phyloP scores from a whole-genome alignment of 2,888 invertebrate genomes.

The Ischnura elegans region DNA sequence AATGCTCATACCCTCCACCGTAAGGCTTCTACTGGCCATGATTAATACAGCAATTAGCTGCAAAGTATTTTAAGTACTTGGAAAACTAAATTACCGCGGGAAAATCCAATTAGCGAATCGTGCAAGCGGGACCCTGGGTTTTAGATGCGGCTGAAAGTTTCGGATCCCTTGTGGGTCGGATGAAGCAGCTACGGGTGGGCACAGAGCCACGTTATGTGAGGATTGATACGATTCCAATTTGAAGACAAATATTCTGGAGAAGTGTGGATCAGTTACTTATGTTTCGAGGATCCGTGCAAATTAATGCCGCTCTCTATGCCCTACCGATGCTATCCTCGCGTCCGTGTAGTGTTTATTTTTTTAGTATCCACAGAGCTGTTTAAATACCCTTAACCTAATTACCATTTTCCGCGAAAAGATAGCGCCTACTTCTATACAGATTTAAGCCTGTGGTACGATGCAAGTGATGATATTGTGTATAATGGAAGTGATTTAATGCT shows the following conservation, averaged over 20 bases:
- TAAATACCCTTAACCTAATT: background rate
- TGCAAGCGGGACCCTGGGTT: slow-evolving; percentile 35
- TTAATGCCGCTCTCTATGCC: background rate
- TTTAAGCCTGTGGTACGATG: too few relatives aligned
- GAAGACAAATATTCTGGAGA: background rate
- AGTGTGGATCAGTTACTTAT: background rate
- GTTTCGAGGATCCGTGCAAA: background rate
- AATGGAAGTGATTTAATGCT: too few relatives aligned
- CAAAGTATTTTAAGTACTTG: slow-evolving; percentile 47
- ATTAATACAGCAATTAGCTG: slow-evolving; percentile 62
- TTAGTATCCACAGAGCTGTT: too few relatives aligned
- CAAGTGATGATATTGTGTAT: too few relatives aligned
- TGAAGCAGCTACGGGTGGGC: background rate
- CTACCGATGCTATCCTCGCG: too few relatives aligned
- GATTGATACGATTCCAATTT: slow-evolving; percentile 38
- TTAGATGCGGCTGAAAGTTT: slow-evolving; percentile 57
- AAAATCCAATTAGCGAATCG: slow-evolving; percentile 60
- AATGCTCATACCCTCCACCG: background rate
- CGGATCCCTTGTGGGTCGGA: slow-evolving; percentile 4
- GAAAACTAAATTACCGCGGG: slow-evolving; percentile 65
- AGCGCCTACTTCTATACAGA: background rate
- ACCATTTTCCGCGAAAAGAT: background rate
- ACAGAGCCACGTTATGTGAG: background rate
- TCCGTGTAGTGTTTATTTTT: too few relatives aligned
- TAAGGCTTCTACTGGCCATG: background rate